These are phyloP conservation scores for Pyxicephalus adspersus DNA, from an alignment of 2,113 vertebrate species.

Conservation along the genomic window DNA sequence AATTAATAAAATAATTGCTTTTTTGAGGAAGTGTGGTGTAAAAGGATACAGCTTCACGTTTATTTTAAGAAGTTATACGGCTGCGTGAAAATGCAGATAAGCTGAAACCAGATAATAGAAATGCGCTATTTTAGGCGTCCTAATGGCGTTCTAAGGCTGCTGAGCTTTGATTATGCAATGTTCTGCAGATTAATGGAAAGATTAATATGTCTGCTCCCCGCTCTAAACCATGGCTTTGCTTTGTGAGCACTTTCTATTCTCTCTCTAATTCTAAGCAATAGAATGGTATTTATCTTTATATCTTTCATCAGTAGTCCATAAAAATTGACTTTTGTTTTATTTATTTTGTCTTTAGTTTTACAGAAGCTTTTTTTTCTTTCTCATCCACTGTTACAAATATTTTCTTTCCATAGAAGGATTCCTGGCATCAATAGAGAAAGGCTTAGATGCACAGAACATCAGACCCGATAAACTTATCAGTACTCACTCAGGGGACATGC, in stretches of 20 bases:
- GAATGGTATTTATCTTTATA: slow-evolving; percentile 19
- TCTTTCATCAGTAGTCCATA: slow-evolving; percentile 29
- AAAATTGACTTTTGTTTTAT: slow-evolving; percentile 25
- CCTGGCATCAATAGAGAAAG: slow-evolving; percentile 17
- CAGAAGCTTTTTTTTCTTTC: slow-evolving; percentile 2
- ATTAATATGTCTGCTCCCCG: slow-evolving; percentile 39
- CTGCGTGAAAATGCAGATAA: slow-evolving; percentile 39
- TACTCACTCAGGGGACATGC: slow-evolving; percentile 37
- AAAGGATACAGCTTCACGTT: slow-evolving; percentile 31
- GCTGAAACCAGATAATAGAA: slow-evolving; percentile 39
- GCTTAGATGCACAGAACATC: slow-evolving; percentile 13
- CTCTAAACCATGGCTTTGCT: neutral
- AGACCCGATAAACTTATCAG: slow-evolving; percentile 40
- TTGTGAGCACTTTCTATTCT: slow-evolving; percentile 51
- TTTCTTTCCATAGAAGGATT: slow-evolving; percentile 44
- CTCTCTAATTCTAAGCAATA: slow-evolving; percentile 5
- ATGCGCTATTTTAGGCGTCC: slow-evolving; percentile 33
- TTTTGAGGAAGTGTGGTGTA: slow-evolving; percentile 22
- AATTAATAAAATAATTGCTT: slow-evolving; percentile 30
- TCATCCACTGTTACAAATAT: slow-evolving; percentile 23
- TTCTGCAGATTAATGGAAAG: slow-evolving; percentile 50
- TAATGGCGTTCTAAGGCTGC: slow-evolving; percentile 30
- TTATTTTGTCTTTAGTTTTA: slow-evolving; percentile 33
- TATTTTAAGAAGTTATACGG: slow-evolving; percentile 39
- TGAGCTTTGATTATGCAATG: slow-evolving; percentile 44